These are phyloP conservation scores for Rhinoraja longicauda DNA, from an alignment of 2,797 vertebrate genomes.

Conservation along the genomic window DNA sequence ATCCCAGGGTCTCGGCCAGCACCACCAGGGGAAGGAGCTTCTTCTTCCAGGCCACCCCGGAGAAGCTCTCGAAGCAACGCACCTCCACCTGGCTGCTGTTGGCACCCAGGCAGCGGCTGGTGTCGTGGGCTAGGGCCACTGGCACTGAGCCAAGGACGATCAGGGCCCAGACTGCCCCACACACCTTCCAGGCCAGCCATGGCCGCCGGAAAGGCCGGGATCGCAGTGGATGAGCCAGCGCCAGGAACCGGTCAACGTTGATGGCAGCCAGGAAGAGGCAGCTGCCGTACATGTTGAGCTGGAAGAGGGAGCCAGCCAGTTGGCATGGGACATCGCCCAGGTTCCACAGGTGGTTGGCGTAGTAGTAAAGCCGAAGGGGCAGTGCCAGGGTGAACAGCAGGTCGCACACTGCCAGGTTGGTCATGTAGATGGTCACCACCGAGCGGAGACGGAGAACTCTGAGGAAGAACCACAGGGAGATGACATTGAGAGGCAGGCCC, in stretches of 20 bases:
- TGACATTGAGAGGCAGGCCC: constrained; percentile 55
- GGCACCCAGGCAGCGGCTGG: constrained; percentile 47
- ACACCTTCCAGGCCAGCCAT: constrained; percentile 55
- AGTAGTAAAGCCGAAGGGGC: constrained; percentile 61
- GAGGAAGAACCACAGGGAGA: constrained; percentile 62
- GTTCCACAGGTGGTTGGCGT: constrained; percentile 56
- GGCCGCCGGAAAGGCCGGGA: constrained; percentile 61
- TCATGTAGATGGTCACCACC: constrained; percentile 64
- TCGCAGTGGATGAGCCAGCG: constrained; percentile 62
- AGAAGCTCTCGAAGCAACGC: constrained; percentile 64
- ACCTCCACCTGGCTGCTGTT: background rate
- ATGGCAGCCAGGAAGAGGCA: constrained; percentile 66
- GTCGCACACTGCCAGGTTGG: constrained; percentile 62
- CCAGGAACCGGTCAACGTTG: constrained; percentile 62
- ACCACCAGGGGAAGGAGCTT: constrained; percentile 56
- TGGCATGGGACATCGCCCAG: constrained; percentile 57
- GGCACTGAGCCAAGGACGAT: constrained; percentile 60
- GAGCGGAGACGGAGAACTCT: constrained; percentile 56
- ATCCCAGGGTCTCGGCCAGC: constrained; percentile 61
- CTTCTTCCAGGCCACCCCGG: constrained; percentile 53
- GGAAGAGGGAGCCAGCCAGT: constrained; percentile 61
- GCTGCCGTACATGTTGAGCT: constrained; percentile 71
- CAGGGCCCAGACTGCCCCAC: constrained; percentile 57
- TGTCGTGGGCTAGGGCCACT: constrained; percentile 52
- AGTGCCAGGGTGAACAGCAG: constrained; percentile 62